These are phyloP conservation scores for Polyergus mexicanus DNA, from an alignment of 1,140 invertebrate genomes.

Conservation along the genomic window DNA sequence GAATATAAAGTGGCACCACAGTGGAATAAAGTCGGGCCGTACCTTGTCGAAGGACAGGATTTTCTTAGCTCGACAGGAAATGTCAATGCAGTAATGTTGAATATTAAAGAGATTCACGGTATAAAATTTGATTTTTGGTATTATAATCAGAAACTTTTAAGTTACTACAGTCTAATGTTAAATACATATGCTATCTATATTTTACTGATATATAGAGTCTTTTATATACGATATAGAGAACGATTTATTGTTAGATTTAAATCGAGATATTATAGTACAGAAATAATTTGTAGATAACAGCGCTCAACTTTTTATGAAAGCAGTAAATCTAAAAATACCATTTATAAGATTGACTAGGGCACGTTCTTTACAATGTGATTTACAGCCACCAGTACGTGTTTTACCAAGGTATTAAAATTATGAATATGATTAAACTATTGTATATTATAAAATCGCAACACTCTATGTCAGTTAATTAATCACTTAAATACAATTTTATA, in stretches of 20 bases:
- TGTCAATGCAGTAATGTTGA: constrained; percentile 73
- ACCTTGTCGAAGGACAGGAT: constrained; percentile 75
- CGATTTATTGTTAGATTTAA: background rate
- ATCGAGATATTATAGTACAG: background rate
- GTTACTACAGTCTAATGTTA: background rate
- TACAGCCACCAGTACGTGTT: constrained; percentile 70
- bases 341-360: constrained; percentile 64
- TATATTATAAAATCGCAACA: constrained; percentile 4
- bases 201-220: background rate
- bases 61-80: constrained; percentile 69
- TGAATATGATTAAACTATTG: background rate
- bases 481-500: background rate
- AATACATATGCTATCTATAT: background rate
- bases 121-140: background rate
- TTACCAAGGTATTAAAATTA: constrained; percentile 71
- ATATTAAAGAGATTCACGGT: constrained; percentile 63
- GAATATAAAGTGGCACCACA: constrained; percentile 74
- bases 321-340: constrained; percentile 70
- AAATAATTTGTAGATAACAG: constrained; percentile 61
- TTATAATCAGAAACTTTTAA: constrained; percentile 58
- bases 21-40: constrained; percentile 79
- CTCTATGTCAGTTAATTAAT: background rate
- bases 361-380: constrained; percentile 52
- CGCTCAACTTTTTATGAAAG: constrained; percentile 54
- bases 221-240: background rate